A percentile compares a stretch with the other conserved stretches of the same genome.
These are phyloP conservation scores for Cephus nigrinus DNA, from an alignment of 2,888 invertebrate species.

Conservation along the genomic window DNA sequence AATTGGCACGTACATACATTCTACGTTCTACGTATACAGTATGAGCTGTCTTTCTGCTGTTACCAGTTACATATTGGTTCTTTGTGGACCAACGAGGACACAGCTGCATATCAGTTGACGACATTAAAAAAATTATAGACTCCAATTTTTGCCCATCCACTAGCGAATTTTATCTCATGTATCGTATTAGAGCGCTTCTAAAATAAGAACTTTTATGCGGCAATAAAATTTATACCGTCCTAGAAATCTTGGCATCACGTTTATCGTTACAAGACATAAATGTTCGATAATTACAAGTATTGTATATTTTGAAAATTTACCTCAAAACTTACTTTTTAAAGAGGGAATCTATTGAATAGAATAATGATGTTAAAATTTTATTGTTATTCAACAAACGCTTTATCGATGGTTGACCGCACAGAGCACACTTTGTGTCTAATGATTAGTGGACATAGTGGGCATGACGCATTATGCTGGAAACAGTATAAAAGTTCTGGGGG, in stretches of 20 bases:
- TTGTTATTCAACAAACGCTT: too few species aligned
- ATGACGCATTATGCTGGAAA: too few species aligned
- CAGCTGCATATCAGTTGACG: neutral
- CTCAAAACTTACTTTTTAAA: too few species aligned
- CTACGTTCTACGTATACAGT: neutral
- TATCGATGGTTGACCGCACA: too few species aligned
- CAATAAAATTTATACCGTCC: neutral
- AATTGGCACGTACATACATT: neutral
- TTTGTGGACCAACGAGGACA: neutral
- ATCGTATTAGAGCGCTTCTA: neutral
- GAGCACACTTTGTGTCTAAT: too few species aligned
- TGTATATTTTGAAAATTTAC: too few species aligned
- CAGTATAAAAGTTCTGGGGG: too few species aligned
- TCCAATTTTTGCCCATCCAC: neutral
- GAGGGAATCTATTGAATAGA: too few species aligned
- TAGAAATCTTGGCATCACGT: neutral
- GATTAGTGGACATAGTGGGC: too few species aligned
- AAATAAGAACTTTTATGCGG: neutral
- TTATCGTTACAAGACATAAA: neutral
- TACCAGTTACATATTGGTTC: neutral
- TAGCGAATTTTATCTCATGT: neutral
- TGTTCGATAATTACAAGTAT: too few species aligned
- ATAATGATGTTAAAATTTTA: too few species aligned
- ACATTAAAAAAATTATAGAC: neutral
- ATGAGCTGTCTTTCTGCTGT: neutral